Conservation (phyloP, 2,113 vertebrate species). For the Paramisgurnus dabryanus region DNA sequence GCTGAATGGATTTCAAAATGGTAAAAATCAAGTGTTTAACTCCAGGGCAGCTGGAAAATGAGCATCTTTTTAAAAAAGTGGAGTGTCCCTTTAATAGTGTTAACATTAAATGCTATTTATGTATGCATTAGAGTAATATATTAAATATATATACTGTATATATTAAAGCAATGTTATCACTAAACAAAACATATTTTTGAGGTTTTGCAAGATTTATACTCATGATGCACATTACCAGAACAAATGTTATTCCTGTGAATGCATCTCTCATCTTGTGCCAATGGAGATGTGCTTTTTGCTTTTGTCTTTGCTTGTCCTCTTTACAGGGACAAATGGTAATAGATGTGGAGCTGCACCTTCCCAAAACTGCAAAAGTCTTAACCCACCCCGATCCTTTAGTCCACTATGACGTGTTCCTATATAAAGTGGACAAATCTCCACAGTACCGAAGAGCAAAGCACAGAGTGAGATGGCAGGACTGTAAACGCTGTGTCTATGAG, state of each 20-base stretch:
- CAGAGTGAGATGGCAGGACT: slow-evolving; percentile 33
- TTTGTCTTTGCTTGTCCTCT: slow-evolving; percentile 39
- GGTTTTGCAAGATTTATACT: no score
- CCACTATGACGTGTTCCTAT: slow-evolving; percentile 64
- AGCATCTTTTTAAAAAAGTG: no score
- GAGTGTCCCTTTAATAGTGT: no score
- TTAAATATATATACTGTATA: no score
- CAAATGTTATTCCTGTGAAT: neutral
- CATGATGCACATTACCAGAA: no score
- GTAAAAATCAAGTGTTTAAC: no score
- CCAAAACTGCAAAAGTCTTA: slow-evolving; percentile 39
- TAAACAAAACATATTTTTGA: no score
- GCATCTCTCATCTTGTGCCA: slow-evolving; percentile 10
- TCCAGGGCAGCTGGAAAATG: no score
- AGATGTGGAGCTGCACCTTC: slow-evolving; percentile 64
- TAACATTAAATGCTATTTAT: no score
- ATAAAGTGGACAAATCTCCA: slow-evolving; percentile 48
- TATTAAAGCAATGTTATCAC: no score
- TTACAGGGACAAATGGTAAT: slow-evolving; percentile 58
- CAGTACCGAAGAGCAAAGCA: neutral
- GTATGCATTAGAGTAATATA: no score
- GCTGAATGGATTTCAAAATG: no score
- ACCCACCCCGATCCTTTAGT: slow-evolving; percentile 29
- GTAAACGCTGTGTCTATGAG: slow-evolving; percentile 17
- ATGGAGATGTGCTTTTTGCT: slow-evolving; percentile 31